Evolutionary conservation across 2,113 vertebrate species (phyloP).

Genomic region (Xenus cinereus): DNA sequence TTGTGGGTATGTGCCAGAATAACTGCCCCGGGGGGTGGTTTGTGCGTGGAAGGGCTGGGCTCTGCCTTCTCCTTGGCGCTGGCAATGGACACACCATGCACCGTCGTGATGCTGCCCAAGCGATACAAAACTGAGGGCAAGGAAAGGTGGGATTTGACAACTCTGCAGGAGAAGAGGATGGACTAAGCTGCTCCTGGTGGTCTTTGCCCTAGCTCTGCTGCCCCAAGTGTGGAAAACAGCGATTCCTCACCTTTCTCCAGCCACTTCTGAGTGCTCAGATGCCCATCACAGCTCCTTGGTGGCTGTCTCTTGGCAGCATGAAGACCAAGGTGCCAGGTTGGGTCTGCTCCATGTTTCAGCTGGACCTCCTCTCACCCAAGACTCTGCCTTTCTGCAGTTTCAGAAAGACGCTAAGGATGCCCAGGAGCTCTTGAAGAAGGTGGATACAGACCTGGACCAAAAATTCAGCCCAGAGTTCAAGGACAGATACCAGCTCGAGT

Average conservation of each 20-base stretch:
- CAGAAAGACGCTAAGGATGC: slow-evolving; percentile 89
- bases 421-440: slow-evolving; percentile 87
- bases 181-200: background rate
- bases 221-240: background rate
- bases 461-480: slow-evolving; percentile 96
- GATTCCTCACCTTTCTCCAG: background rate
- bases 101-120: fast-evolving
- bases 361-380: background rate
- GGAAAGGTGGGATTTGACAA: background rate
- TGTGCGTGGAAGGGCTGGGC: background rate
- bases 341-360: background rate
- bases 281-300: background rate
- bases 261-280: background rate
- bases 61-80: background rate
- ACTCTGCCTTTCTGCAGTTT: slow-evolving; percentile 75
- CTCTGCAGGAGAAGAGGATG: background rate
- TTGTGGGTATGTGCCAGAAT: background rate
- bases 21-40: slow-evolving; percentile 8
- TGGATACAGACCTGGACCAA: slow-evolving; percentile 88
- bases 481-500: slow-evolving; percentile 90
- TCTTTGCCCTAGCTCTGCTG: background rate
- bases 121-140: background rate
- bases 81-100: background rate
- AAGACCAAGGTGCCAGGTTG: background rate
- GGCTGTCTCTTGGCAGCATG: background rate